Evolutionary conservation across 1,140 invertebrate genomes (phyloP), one percentile per base, ranked within the genome.

Genomic region (Dinoponera quadriceps): DNA sequence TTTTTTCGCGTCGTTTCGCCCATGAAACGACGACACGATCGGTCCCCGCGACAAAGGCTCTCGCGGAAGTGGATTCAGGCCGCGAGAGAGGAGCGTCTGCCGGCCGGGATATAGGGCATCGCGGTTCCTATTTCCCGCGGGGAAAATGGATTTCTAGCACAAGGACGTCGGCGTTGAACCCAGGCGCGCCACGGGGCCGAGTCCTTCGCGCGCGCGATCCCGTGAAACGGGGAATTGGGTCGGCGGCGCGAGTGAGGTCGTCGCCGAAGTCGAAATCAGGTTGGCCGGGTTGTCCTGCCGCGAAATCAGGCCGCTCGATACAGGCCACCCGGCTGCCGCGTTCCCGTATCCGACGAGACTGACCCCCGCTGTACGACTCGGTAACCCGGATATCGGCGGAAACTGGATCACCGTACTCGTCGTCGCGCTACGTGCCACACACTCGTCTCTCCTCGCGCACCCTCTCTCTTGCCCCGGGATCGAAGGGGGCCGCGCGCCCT

Each of bases 271-370:
- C 62, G 83, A 74, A 90, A 92, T 91, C 86, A 87, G 90, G 90
- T 88, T 89, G 89, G 88, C 89, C 91, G 91, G 91, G 91, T 87
- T 89, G 89, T 89, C 84, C 85, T 84, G 86, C 75, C 54, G 66
- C 74, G 86, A 89, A 94, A 94, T 93, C 89, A 73, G 93, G 93
- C 91, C 93, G 93, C 91, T 94, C 93, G 92, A 93, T 94, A 92
- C 90, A 93, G 93, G 93, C 89, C 91, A 83, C 62, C 72, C 74
- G 78, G 75, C 75, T 82, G 75, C 83, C 68, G 44, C 85, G 74
- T 83, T 83, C 83, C 88, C 78, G 75, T 82, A 88, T 81, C 57
- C 85, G 44, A 82, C 85, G 88, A 66, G 86, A 85, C 91, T 89
- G 91, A 90, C 90, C 90, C 89, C 85, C 33, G 57, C n/a, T 85